Evolutionary conservation across 2,888 invertebrate genomes (phyloP).

Genomic region (Shargacucullia verbasci): DNA sequence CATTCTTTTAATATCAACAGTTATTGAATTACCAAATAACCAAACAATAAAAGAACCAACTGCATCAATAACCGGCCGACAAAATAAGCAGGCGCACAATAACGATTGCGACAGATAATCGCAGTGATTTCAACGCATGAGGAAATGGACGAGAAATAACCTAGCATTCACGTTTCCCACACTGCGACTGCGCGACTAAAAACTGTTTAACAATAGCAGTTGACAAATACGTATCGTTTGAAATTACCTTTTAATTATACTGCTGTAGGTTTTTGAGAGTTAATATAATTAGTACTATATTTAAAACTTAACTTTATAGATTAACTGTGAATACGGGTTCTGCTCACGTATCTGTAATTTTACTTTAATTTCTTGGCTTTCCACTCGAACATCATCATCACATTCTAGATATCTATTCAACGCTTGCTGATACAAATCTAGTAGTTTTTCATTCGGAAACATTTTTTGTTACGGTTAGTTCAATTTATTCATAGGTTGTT

Average conservation of each 20-base stretch:
- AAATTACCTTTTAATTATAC: conserved; percentile 16
- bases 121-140: conserved; percentile 58
- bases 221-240: conserved; percentile 26
- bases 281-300: no score
- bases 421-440: no score
- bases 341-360: no score
- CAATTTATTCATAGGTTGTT: neutral
- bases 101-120: conserved; percentile 55
- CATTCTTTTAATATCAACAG: no score
- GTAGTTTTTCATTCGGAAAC: neutral
- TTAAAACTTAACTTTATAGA: no score
- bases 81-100: conserved; percentile 48
- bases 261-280: no score
- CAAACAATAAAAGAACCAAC: neutral
- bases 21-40: neutral
- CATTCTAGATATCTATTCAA: no score
- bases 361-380: no score
- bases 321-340: no score
- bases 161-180: conserved; percentile 59
- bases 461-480: neutral
- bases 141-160: conserved; percentile 57
- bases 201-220: conserved; percentile 31
- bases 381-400: no score
- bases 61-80: conserved; percentile 19
- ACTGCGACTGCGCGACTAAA: conserved; percentile 28